Conservation (phyloP, 2,113 vertebrate genomes). For the Oryzias melastigma region DNA sequence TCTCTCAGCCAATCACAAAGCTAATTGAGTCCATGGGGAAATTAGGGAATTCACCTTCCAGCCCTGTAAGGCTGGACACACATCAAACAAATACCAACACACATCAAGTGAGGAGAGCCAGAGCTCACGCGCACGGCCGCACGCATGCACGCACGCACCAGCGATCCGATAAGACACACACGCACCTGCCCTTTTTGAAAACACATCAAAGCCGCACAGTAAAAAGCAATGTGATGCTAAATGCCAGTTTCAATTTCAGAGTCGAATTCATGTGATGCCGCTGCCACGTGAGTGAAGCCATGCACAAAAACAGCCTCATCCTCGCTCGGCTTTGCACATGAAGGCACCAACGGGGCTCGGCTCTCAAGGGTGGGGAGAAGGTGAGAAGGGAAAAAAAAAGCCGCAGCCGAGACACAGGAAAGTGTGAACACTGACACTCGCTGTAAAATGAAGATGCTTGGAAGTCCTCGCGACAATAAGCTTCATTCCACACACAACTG, state of each 20-base stretch:
- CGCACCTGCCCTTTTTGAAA: constrained; percentile 68
- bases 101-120: constrained; percentile 51
- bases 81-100: constrained; percentile 76
- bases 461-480: constrained; percentile 57
- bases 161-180: not conserved
- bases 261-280: constrained; percentile 59
- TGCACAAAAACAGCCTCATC: constrained; percentile 35
- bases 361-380: constrained; percentile 13
- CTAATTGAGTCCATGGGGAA: constrained; percentile 78
- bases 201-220: constrained; percentile 67
- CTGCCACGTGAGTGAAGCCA: constrained; percentile 59
- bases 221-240: constrained; percentile 67
- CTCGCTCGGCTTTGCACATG: constrained; percentile 15
- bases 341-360: constrained; percentile 17
- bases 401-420: constrained; percentile 16
- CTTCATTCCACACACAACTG: constrained; percentile 52
- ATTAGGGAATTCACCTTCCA: constrained; percentile 78
- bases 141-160: not conserved
- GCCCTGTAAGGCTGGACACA: constrained; percentile 76
- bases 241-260: constrained; percentile 73
- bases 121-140: not conserved
- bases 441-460: constrained; percentile 58
- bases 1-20: constrained; percentile 76
- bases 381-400: constrained; percentile 14
- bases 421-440: constrained; percentile 50